Percentiles rank a stretch among this genome's conserved stretches.
Evolutionary conservation across 2,888 invertebrate genomes (phyloP).

Genomic region (Andrena bicolor): DNA sequence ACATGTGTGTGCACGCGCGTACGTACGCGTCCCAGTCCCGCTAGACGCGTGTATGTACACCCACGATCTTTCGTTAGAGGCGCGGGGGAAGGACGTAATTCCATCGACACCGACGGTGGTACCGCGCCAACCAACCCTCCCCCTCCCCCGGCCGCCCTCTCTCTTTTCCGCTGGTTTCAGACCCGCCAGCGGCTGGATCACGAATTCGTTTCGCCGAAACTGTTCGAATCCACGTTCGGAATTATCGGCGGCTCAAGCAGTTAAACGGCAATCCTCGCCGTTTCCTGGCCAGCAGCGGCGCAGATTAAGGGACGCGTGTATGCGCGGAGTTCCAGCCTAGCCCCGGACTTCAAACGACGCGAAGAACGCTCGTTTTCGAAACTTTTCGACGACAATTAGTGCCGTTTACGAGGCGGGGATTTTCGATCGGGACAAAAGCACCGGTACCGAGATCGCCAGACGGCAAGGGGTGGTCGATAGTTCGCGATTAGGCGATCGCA

Average conservation of each 20-base stretch:
- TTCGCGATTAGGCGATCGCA: background rate
- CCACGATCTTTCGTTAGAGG: slow-evolving; percentile 65
- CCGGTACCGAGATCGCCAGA: background rate
- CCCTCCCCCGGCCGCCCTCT: background rate
- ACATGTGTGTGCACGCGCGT: slow-evolving; percentile 7
- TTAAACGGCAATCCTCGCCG: slow-evolving; percentile 61
- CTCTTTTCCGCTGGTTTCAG: slow-evolving; percentile 39
- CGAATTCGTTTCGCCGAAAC: slow-evolving; percentile 73
- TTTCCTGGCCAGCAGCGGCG: slow-evolving; percentile 27
- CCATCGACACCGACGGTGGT: slow-evolving; percentile 72
- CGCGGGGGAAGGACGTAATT: slow-evolving; percentile 70
- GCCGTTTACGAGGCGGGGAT: slow-evolving; percentile 27
- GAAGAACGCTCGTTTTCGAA: slow-evolving; percentile 42
- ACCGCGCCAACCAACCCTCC: slow-evolving; percentile 62
- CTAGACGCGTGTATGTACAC: slow-evolving; percentile 48
- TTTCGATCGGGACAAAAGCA: background rate
- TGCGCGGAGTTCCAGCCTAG: slow-evolving; percentile 1
- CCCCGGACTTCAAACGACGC: slow-evolving; percentile 33
- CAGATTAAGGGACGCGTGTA: slow-evolving; percentile 16
- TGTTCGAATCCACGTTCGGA: slow-evolving; percentile 70
- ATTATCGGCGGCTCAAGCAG: slow-evolving; percentile 66
- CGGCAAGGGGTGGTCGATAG: background rate
- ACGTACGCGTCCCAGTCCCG: slow-evolving; percentile 38
- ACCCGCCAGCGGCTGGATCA: slow-evolving; percentile 64
- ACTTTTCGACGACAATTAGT: slow-evolving; percentile 24